phyloP scores from a whole-genome alignment of 2,888 invertebrate genomes.

The Cecidostiba fungosa region DNA sequence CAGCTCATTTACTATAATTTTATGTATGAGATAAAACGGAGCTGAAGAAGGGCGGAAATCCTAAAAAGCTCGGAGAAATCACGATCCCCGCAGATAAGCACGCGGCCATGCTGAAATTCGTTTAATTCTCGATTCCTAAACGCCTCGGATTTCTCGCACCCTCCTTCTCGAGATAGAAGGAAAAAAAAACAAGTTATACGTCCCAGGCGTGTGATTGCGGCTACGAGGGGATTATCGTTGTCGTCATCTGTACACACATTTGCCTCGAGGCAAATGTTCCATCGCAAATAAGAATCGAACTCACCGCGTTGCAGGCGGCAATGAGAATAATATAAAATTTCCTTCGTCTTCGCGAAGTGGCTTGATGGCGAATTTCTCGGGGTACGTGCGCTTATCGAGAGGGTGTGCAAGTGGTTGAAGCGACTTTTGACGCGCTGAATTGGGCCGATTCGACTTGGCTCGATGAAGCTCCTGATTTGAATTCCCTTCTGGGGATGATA shows the following conservation, averaged over 20 bases:
- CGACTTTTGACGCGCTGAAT: slow-evolving; percentile 29
- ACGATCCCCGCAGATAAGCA: slow-evolving; percentile 13
- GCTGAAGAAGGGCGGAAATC: neutral
- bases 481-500: slow-evolving; percentile 3
- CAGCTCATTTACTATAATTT: neutral
- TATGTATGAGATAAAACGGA: neutral
- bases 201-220: slow-evolving; percentile 31
- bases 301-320: neutral
- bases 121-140: slow-evolving; percentile 37
- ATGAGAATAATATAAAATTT: slow-evolving; percentile 31
- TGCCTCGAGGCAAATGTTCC: slow-evolving; percentile 15
- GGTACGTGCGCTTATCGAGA: slow-evolving; percentile 10
- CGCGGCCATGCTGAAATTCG: slow-evolving; percentile 33
- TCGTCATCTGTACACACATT: neutral
- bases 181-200: slow-evolving; percentile 13
- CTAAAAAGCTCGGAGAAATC: neutral
- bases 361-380: slow-evolving; percentile 22
- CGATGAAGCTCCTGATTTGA: slow-evolving; percentile 39
- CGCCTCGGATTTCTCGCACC: slow-evolving; percentile 1
- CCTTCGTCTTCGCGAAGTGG: neutral
- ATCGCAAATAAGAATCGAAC: slow-evolving; percentile 28
- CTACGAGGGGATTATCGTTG: neutral
- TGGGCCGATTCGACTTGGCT: slow-evolving; percentile 10
- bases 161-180: neutral
- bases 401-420: slow-evolving; percentile 6